phyloP scores from a whole-genome alignment of 2,888 invertebrate genomes.

The Villa cingulata region DNA sequence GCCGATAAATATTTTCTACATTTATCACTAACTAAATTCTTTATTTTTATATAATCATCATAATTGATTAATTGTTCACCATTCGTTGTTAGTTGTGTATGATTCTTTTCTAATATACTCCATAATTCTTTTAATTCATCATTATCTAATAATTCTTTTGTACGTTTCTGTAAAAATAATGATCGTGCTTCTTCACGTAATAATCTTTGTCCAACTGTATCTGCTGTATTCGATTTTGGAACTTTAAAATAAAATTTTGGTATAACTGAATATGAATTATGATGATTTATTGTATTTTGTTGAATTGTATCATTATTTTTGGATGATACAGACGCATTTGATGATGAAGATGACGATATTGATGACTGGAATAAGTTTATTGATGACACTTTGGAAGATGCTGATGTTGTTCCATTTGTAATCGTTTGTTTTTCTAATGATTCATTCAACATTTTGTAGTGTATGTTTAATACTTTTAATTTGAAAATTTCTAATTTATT shows the following conservation, averaged over 20 bases:
- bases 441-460: too few relatives aligned
- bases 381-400: background rate
- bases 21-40: conserved; percentile 58
- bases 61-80: conserved; percentile 80
- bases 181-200: conserved; percentile 83
- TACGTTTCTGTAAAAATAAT: conserved; percentile 72
- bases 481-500: too few relatives aligned
- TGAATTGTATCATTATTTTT: too few relatives aligned
- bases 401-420: too few relatives aligned
- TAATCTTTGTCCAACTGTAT: conserved; percentile 45
- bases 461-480: too few relatives aligned
- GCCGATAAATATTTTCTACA: conserved; percentile 70
- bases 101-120: conserved; percentile 68
- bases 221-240: conserved; percentile 64
- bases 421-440: too few relatives aligned
- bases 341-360: background rate
- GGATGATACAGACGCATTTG: too few relatives aligned
- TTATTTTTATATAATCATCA: conserved; percentile 68
- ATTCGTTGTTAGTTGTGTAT: conserved; percentile 54
- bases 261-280: conserved; percentile 41
- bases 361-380: too few relatives aligned
- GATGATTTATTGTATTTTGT: conserved; percentile 2
- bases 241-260: conserved; percentile 65
- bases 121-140: conserved; percentile 76
- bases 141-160: conserved; percentile 70